These are phyloP conservation scores for Tolypeutes matacus DNA, from an alignment of 2,797 vertebrate species.

Conservation along the genomic window DNA sequence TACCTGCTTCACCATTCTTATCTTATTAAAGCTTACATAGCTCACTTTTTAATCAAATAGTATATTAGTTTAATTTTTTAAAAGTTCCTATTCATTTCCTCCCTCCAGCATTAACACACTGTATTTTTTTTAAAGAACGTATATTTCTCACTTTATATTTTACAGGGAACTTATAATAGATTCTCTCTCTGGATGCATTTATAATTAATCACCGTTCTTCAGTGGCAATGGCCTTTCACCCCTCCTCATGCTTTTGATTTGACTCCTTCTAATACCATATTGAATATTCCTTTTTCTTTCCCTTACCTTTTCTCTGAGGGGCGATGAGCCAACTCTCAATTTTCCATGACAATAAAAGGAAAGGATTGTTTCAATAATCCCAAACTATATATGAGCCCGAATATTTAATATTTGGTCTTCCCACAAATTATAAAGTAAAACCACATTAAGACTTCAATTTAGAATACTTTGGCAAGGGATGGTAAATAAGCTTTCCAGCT, in stretches of 20 bases:
- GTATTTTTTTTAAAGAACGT: constrained; percentile 10
- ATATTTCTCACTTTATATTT: constrained; percentile 50
- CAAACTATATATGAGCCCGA: background rate
- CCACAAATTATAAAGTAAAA: background rate
- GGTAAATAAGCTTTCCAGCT: background rate
- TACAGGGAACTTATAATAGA: background rate
- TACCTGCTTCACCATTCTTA: constrained; percentile 48
- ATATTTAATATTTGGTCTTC: background rate
- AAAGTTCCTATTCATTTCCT: constrained; percentile 34
- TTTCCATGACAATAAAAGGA: background rate
- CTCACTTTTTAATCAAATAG: constrained; percentile 74
- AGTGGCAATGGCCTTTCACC: background rate
- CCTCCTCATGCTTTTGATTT: accelerated
- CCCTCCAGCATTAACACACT: constrained; percentile 33
- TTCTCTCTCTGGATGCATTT: background rate
- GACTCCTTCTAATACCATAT: background rate
- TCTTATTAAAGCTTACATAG: constrained; percentile 57
- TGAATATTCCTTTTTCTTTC: accelerated
- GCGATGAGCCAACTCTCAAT: background rate
- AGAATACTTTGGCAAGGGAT: background rate
- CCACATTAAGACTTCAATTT: background rate
- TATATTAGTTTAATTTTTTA: constrained; percentile 74
- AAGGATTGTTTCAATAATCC: background rate
- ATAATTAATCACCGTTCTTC: constrained; percentile 43
- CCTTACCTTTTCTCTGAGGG: background rate